Evolutionary conservation across 2,888 invertebrate species (phyloP).

Genomic region (Volucella bombylans): DNA sequence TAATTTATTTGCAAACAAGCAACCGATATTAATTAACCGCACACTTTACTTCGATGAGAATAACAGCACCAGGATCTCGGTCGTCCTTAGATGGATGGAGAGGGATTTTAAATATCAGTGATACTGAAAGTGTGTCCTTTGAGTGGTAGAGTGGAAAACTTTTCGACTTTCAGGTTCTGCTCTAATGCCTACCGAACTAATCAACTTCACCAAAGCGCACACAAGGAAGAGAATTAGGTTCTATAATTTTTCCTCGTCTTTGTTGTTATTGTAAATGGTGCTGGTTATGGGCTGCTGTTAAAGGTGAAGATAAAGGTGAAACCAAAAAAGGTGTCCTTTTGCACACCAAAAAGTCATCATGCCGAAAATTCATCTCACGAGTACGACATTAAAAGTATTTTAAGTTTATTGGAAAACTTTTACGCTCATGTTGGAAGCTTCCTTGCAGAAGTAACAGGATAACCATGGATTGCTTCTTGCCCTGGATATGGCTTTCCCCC

Average conservation of each 20-base stretch:
- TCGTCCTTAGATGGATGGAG: not conserved
- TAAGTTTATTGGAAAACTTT: slow-evolving; percentile 73
- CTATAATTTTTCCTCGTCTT: slow-evolving; percentile 53
- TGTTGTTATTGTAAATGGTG: not conserved
- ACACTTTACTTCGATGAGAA: slow-evolving; percentile 52
- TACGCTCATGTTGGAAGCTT: slow-evolving; percentile 59
- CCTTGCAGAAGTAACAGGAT: slow-evolving; percentile 37
- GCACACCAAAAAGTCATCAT: slow-evolving; percentile 48
- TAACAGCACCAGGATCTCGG: slow-evolving; percentile 19
- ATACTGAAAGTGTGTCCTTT: not conserved
- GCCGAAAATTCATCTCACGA: slow-evolving; percentile 66
- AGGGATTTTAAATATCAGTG: not conserved
- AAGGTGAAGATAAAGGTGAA: too few species aligned
- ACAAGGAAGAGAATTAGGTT: slow-evolving; percentile 62
- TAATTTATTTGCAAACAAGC: slow-evolving; percentile 73
- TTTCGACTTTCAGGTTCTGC: slow-evolving; percentile 73
- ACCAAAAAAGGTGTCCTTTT: slow-evolving; percentile 31
- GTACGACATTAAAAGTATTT: slow-evolving; percentile 73
- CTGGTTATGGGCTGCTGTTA: too few species aligned
- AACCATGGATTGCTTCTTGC: slow-evolving; percentile 26
- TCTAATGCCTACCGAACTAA: slow-evolving; percentile 73
- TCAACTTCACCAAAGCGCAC: slow-evolving; percentile 59
- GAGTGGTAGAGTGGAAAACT: slow-evolving; percentile 65
- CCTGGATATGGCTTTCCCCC: not conserved
- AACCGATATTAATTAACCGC: slow-evolving; percentile 73